A percentile compares a stretch with the other conserved stretches of the same genome.
Evolutionary conservation across 2,797 vertebrate species (phyloP).

Genomic region (Chrysocyon brachyurus): DNA sequence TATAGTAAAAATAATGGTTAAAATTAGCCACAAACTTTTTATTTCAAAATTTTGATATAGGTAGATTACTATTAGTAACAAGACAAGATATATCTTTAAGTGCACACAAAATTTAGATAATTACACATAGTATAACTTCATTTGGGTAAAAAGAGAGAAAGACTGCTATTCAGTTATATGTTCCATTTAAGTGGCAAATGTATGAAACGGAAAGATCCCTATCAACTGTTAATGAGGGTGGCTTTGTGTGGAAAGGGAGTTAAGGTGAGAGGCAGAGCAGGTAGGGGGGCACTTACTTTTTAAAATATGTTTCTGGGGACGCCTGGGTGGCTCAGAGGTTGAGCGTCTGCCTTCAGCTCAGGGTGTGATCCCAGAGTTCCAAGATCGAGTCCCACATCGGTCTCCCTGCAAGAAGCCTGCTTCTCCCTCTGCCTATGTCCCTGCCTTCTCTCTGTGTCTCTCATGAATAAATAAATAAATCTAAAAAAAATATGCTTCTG

Average conservation of each 20-base stretch:
- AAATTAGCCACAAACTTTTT: background rate
- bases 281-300: background rate
- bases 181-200: background rate
- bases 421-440: too few relatives aligned
- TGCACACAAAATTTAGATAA: background rate
- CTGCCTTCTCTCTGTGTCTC: too few relatives aligned
- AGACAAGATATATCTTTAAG: background rate
- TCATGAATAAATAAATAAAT: too few relatives aligned
- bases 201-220: background rate
- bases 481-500: background rate
- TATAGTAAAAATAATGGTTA: background rate
- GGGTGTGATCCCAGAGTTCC: too few relatives aligned
- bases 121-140: background rate
- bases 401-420: too few relatives aligned
- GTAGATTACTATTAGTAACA: background rate
- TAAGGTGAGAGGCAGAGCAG: background rate
- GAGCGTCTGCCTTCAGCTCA: too few relatives aligned
- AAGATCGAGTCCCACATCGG: too few relatives aligned
- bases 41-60: conserved; percentile 20
- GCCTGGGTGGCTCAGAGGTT: too few relatives aligned
- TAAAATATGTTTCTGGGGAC: too few relatives aligned
- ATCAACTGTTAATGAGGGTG: background rate
- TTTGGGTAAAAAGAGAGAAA: background rate
- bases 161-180: background rate
- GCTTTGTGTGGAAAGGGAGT: background rate